Base-by-base conservation (phyloP, 1,140 invertebrate genomes). In the Pseudomyrmex gracilis region DNA sequence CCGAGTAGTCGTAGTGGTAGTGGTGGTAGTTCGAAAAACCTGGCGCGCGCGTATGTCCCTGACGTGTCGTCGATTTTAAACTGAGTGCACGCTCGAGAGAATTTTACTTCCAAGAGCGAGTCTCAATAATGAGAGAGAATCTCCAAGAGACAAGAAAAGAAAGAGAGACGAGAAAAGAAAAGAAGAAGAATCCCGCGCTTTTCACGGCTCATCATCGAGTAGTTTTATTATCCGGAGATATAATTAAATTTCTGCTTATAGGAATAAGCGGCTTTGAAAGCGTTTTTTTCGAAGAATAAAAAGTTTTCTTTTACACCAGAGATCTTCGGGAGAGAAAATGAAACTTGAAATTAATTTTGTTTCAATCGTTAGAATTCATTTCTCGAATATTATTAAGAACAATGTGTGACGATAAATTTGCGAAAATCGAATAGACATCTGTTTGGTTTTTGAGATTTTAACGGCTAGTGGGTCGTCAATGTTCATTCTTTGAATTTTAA, bases 11-110 rank as follows among this genome's bases (percentile, higher is more conserved):
- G 57, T n/a, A 58, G 20, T 58, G 17, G 17, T 58, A 20, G 57
- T 24, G 7, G 34, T 7, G 20, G 57, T 22, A 64, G 63, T 43
- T 77, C 24, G 61, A 17, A 55, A 77, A 77, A 77, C 24, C 73
- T 66, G 61, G 47, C n/a, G 45, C 57, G 45, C 57, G 60, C 73
- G 73, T 55, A 77, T 77, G 73, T 77, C 73, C 47, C 61, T 77
- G 73, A 77, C 73, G 61, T 66, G 60, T 53, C 61, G 61, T 77
- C 73, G 47, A 76, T 76, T 76, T 34, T 76, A 64, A 64, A 45
- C 15, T 45, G 71, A 74, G 73, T 74, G 57, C 47, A 60, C 61
- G 43, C 61, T 77, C 61, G 61, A 55, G 61, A 55, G 73, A 77
- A 53, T 66, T 51, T 64, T 64, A 76, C 45, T 66, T 34, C 57